A percentile compares a stretch with the other conserved stretches of the same genome.
These are phyloP conservation scores for Watsonalla cultraria DNA, from an alignment of 2,888 invertebrate species.

Conservation along the genomic window DNA sequence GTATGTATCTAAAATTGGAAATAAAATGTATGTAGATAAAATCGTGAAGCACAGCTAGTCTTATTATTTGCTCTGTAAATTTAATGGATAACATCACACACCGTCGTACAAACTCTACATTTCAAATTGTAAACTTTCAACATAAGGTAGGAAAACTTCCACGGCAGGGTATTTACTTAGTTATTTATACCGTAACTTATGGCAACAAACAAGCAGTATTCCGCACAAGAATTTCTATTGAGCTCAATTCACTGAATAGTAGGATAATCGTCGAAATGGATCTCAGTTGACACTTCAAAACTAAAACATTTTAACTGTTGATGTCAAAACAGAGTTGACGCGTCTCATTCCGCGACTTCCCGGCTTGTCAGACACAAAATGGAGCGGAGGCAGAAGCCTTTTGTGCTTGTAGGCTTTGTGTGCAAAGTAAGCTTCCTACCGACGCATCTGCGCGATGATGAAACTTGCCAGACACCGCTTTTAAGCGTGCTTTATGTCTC, in stretches of 20 bases:
- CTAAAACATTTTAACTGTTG: constrained; percentile 45
- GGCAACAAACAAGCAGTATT: too few relatives aligned
- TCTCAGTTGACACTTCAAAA: constrained; percentile 19
- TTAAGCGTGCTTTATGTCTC: constrained; percentile 72
- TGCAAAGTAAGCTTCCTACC: constrained; percentile 75
- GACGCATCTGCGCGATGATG: constrained; percentile 74
- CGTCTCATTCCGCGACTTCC: constrained; percentile 64
- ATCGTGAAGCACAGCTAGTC: too few relatives aligned
- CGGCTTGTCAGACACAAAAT: constrained; percentile 72
- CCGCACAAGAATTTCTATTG: too few relatives aligned
- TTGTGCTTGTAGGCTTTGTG: constrained; percentile 76
- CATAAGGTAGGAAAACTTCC: too few relatives aligned
- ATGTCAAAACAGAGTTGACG: constrained; percentile 61
- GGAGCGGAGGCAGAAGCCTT: constrained; percentile 68
- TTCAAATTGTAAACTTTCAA: too few relatives aligned
- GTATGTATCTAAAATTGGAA: too few relatives aligned
- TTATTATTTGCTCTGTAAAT: too few relatives aligned
- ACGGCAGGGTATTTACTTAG: too few relatives aligned
- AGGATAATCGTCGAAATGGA: constrained; percentile 10
- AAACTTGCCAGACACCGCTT: constrained; percentile 78
- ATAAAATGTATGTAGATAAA: too few relatives aligned
- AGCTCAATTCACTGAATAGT: not conserved
- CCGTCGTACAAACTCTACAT: too few relatives aligned
- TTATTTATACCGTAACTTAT: too few relatives aligned
- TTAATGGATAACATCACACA: too few relatives aligned